Percentiles rank a stretch among this genome's conserved stretches.
Evolutionary conservation across 37 sponge, comb jelly and placozoan genomes (phyloP).

Genomic region (Dysidea cf. avara): DNA sequence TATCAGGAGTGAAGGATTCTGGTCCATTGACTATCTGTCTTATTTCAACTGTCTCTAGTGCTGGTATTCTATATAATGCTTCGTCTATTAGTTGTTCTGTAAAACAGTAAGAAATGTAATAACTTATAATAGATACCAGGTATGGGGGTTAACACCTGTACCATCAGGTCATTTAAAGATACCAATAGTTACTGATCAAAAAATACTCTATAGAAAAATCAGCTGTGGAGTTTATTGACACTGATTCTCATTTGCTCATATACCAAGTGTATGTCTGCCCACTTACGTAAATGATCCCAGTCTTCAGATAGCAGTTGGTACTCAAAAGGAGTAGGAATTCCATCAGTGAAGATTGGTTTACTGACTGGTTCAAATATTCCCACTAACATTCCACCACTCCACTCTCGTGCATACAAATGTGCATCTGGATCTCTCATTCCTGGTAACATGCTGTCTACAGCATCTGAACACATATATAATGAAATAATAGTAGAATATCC

Average conservation of each 20-base stretch:
- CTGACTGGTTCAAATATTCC: conserved; percentile 51
- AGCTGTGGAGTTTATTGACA: no score
- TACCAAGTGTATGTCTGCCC: no score
- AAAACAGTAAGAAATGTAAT: neutral
- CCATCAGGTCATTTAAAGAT: no score
- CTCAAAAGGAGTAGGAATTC: conserved; percentile 43
- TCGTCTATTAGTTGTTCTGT: conserved; percentile 45
- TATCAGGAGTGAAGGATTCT: conserved; percentile 86
- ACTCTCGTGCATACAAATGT: conserved; percentile 35
- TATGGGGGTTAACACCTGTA: no score
- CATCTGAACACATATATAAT: no score
- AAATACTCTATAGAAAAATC: no score
- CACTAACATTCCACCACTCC: conserved; percentile 53
- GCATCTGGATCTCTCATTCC: conserved; percentile 29
- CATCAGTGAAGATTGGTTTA: conserved; percentile 37
- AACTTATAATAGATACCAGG: no score
- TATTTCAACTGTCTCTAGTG: conserved; percentile 37
- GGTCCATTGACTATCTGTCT: conserved; percentile 48
- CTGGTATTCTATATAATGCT: conserved; percentile 39
- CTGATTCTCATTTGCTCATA: no score
- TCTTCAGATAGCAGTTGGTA: conserved; percentile 55
- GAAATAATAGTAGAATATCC: no score
- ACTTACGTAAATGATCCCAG: conserved; percentile 68
- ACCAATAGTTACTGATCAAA: no score
- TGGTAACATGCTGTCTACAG: conserved; percentile 35